These are phyloP conservation scores for Rutpela maculata DNA, from an alignment of 2,888 invertebrate genomes.

Conservation along the genomic window DNA sequence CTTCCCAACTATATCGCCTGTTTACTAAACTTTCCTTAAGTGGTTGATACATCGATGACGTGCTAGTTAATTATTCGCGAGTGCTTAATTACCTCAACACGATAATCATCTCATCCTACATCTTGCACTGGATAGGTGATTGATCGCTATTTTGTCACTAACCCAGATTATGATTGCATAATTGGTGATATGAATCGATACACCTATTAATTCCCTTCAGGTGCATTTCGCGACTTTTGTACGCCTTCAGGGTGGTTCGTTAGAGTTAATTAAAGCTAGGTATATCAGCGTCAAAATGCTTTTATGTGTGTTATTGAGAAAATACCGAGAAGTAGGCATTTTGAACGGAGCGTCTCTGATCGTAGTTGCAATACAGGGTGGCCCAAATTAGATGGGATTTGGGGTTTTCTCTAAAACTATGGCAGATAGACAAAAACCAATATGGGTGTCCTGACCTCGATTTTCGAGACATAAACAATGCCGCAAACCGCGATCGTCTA, in stretches of 20 bases:
- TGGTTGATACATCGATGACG: constrained; percentile 70
- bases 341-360: too few species aligned
- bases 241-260: neutral
- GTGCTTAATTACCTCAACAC: constrained; percentile 70
- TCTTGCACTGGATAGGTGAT: constrained; percentile 67
- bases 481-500: too few species aligned
- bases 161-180: constrained; percentile 62
- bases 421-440: too few species aligned
- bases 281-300: neutral
- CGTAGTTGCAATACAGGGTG: too few species aligned
- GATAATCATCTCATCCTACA: constrained; percentile 70
- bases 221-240: constrained; percentile 3
- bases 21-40: constrained; percentile 65
- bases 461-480: too few species aligned
- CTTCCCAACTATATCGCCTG: constrained; percentile 50
- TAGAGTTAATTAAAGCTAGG: neutral
- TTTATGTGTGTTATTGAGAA: too few species aligned
- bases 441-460: too few species aligned
- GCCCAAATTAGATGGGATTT: too few species aligned
- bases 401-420: too few species aligned
- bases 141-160: constrained; percentile 66
- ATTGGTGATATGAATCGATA: constrained; percentile 63
- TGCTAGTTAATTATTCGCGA: constrained; percentile 70
- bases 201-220: constrained; percentile 15
- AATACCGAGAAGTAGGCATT: too few species aligned